Conservation (phyloP, 2,888 invertebrate genomes). For the Torymus tubicola region DNA sequence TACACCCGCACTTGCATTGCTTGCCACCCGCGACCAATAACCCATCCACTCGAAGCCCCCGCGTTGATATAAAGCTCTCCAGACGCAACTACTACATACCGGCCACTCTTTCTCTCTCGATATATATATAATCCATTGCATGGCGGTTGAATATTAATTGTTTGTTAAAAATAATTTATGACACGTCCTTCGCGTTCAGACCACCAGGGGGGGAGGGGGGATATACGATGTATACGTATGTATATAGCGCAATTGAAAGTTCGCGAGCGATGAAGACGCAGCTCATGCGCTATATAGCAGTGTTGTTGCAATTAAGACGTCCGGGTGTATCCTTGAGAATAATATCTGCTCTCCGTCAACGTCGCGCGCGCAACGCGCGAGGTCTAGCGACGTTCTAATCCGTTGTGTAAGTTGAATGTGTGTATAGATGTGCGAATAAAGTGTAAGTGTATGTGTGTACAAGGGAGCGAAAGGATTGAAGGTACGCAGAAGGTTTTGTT, state of each 20-base stretch:
- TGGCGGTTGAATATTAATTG: conserved; percentile 52
- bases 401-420: background rate
- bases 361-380: conserved; percentile 29
- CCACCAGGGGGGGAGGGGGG: background rate
- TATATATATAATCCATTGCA: no score
- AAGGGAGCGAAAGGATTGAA: no score
- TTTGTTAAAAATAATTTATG: conserved; percentile 48
- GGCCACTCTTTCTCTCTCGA: background rate
- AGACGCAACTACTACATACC: no score
- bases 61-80: no score
- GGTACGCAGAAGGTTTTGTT: no score
- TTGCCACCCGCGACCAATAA: no score
- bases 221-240: background rate
- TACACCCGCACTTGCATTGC: no score
- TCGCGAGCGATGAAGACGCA: conserved; percentile 43
- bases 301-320: conserved; percentile 48
- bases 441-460: no score
- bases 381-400: conserved; percentile 40
- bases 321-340: conserved; percentile 49
- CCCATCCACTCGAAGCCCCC: no score
- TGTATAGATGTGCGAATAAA: no score
- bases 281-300: no score
- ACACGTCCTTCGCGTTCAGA: background rate
- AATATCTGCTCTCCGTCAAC: conserved; percentile 56
- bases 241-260: conserved; percentile 23